Evolutionary conservation across 2,888 invertebrate species (phyloP).

Genomic region (Callyntrura guangdongensis): DNA sequence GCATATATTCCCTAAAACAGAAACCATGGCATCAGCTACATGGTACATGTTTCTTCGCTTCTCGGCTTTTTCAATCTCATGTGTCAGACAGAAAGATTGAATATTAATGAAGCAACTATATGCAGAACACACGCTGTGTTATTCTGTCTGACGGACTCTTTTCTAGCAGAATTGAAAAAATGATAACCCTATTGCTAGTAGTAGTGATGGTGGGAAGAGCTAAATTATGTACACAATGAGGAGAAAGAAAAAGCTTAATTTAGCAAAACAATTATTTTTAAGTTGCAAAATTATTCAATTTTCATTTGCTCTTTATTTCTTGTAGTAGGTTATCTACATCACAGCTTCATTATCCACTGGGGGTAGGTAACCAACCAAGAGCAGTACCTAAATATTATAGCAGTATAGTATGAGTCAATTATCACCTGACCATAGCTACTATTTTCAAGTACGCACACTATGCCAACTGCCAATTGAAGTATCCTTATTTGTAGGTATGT

Average conservation of each 20-base stretch:
- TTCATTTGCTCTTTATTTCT: not conserved
- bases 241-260: no score
- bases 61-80: not conserved
- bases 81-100: constrained; percentile 5
- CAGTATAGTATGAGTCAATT: no score
- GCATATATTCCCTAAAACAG: no score
- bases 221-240: not conserved
- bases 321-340: not conserved
- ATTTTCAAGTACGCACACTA: not conserved
- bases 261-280: no score
- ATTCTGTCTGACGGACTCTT: not conserved
- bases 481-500: not conserved
- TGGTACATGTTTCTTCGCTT: not conserved
- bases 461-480: not conserved
- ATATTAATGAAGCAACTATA: not conserved
- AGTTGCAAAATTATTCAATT: no score
- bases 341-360: no score
- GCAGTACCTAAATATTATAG: no score
- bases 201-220: not conserved
- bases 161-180: not conserved
- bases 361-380: no score
- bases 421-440: not conserved
- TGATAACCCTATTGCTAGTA: no score
- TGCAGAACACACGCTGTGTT: not conserved
- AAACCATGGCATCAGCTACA: not conserved